Evolutionary conservation across 2,113 vertebrate species (phyloP).

Genomic region (Craseonycteris thonglongyai): DNA sequence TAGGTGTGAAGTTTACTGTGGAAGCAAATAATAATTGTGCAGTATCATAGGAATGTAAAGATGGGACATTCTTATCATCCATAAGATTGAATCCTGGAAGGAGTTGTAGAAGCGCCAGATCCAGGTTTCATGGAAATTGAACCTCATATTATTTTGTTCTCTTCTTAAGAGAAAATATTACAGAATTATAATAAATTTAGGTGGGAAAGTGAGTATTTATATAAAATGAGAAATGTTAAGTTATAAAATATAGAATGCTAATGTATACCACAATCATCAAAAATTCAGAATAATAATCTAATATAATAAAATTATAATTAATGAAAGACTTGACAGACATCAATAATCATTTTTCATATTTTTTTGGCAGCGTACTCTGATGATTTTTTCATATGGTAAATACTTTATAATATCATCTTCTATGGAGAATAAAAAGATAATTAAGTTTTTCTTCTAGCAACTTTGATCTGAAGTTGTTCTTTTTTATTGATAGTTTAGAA

Average conservation of each 20-base stretch:
- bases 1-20: not conserved
- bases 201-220: not conserved
- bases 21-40: accelerated
- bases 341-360: not conserved
- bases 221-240: constrained; percentile 7
- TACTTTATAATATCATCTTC: not conserved
- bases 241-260: constrained; percentile 1
- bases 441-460: not conserved
- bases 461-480: not conserved
- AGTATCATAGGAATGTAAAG: accelerated
- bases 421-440: constrained; percentile 14
- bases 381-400: constrained; percentile 22
- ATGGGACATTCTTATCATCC: not conserved
- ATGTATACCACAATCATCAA: not conserved
- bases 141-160: not conserved
- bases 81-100: not conserved
- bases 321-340: not conserved
- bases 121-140: not conserved
- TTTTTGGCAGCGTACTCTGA: not conserved
- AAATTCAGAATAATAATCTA: not conserved
- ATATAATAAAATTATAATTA: constrained; percentile 4
- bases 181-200: not conserved
- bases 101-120: accelerated
- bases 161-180: not conserved
- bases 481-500: not conserved